Conservation (phyloP, 2,113 vertebrate genomes). For the Falcunculus frontatus region DNA sequence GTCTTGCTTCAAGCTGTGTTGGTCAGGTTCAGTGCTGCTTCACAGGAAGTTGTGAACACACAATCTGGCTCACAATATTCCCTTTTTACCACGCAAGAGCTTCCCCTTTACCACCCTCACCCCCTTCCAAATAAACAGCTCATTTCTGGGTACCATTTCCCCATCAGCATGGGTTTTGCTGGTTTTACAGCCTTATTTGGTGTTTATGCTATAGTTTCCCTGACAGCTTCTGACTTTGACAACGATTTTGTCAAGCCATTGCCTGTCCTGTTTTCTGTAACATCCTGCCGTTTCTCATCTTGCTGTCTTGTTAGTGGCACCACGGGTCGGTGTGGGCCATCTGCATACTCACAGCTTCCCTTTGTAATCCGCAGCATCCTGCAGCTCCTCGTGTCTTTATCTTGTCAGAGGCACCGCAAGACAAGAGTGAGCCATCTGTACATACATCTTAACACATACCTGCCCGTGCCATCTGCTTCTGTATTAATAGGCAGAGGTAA, state of each 20-base stretch:
- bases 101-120: not conserved
- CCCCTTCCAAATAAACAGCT: not conserved
- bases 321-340: not conserved
- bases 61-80: not conserved
- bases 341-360: slow-evolving; percentile 10
- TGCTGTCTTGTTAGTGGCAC: slow-evolving; percentile 24
- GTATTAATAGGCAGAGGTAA: not conserved
- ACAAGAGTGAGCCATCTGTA: slow-evolving; percentile 37
- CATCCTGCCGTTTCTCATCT: not conserved
- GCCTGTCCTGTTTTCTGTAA: not conserved
- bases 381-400: not conserved
- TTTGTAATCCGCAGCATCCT: not conserved
- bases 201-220: not conserved
- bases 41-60: not conserved
- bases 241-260: not conserved
- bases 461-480: slow-evolving; percentile 32
- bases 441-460: not conserved
- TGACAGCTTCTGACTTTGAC: not conserved
- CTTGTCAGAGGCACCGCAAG: not conserved
- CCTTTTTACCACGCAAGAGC: not conserved
- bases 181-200: not conserved
- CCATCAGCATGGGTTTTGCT: not conserved
- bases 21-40: not conserved
- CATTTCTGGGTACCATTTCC: not conserved
- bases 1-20: not conserved